A percentile compares a stretch with the other conserved stretches of the same genome.
Evolutionary conservation across 2,888 invertebrate genomes (phyloP).

Genomic region (Smittia aterrima): DNA sequence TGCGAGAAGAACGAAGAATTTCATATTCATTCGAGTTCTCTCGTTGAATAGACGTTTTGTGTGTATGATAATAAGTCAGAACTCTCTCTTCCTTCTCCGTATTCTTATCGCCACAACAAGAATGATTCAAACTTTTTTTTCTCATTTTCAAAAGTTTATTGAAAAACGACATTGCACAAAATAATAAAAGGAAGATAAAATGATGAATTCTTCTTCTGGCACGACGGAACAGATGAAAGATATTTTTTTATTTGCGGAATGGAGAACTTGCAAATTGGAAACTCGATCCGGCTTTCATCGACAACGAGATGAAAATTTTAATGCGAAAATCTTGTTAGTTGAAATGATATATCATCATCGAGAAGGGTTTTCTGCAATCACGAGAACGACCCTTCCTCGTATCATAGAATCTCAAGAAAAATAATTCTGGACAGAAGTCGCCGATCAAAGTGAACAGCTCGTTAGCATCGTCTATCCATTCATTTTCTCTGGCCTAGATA

Average conservation of each 20-base stretch:
- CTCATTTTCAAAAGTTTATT: not conserved
- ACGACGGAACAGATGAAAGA: not conserved
- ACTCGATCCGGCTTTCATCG: not conserved
- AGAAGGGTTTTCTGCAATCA: not conserved
- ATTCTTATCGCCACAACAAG: not conserved
- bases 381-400: not conserved
- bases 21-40: constrained; percentile 11
- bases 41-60: constrained; percentile 19
- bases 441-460: not conserved
- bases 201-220: constrained; percentile 1
- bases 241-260: not conserved
- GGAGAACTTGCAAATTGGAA: constrained; percentile 8
- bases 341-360: constrained; percentile 13
- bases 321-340: constrained; percentile 6
- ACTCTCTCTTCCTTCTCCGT: not conserved
- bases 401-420: not conserved
- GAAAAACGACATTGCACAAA: not conserved
- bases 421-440: not conserved
- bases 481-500: not conserved
- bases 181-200: constrained; percentile 1
- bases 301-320: not conserved
- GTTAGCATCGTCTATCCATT: not conserved
- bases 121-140: not conserved
- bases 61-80: constrained; percentile 27
- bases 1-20: not conserved